Base-by-base conservation (phyloP, 2,797 vertebrate genomes). In the Clarias platycephalus region DNA sequence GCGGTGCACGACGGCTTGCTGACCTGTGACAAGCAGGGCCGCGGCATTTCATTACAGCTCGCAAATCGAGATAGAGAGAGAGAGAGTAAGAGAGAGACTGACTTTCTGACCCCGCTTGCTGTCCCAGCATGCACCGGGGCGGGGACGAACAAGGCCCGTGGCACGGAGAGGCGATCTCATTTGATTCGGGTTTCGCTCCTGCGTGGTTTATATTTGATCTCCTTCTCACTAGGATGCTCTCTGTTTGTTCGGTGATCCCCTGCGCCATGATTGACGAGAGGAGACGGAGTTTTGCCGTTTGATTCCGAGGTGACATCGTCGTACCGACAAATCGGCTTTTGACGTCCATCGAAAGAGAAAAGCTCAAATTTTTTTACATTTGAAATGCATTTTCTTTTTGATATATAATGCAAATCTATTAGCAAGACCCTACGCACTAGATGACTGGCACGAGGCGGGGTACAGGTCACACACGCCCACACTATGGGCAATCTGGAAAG, bases 1-100 rank as follows among this genome's bases (percentile, higher is more conserved):
- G 87, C 85, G 83, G 87, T 77, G 74, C 78, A 78, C 80, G 83
- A 84, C 72, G 88, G 86, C 84, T 89, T 83, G 84, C 89, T 91
- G 89, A 92, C 88, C 88, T 91, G 88, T 91, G 87, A 88, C 85
- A 84, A 81, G 87, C 81, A 83, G 86, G 71, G 68, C 68, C 86
- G 87, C 86, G 86, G 89, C 90, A 86, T 90, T 89, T 88, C 89
- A 88, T 86, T 87, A 89, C 88, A 81, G 84, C 68, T 49, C 24
- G 44, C 86, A 75, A 44, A 71, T 67, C 37, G 34, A 83, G 60
- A 60, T 5, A 80, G 31, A 44, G 76, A 71, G 57, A 77, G 79
- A 40, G 55, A 71, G 57, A 24, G 31, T 57, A 26, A 64, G 79
- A 40, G 55, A 79, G n/a, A 15, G 67, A 67, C 24, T 16, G 58